These are phyloP conservation scores for Lineus longissimus DNA, from an alignment of 1,140 invertebrate genomes.

Conservation along the genomic window DNA sequence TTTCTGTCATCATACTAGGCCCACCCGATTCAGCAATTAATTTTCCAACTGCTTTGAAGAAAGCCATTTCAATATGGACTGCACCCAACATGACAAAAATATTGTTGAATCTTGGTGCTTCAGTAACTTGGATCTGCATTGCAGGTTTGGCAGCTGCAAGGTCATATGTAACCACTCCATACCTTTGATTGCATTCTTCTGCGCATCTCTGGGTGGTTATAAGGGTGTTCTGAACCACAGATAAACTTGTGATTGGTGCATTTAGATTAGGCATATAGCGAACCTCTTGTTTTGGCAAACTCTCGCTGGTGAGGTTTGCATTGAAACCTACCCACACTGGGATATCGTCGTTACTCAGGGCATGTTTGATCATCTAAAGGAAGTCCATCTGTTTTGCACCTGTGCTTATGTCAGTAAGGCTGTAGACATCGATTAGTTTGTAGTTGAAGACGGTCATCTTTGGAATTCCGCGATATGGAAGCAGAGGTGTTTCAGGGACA, in stretches of 20 bases:
- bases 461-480: too few relatives aligned
- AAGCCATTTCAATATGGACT: conserved; percentile 56
- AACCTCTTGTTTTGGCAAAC: conserved; percentile 11
- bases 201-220: conserved; percentile 31
- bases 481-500: too few relatives aligned
- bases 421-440: too few relatives aligned
- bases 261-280: conserved; percentile 16
- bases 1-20: conserved; percentile 49
- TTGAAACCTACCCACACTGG: conserved; percentile 2
- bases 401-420: too few relatives aligned
- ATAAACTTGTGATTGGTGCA: conserved; percentile 27
- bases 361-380: background rate
- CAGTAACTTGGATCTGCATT: conserved; percentile 43
- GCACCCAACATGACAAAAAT: conserved; percentile 55
- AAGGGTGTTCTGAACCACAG: conserved; percentile 49
- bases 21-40: conserved; percentile 52
- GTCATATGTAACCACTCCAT: conserved; percentile 46
- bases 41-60: conserved; percentile 55
- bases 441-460: too few relatives aligned
- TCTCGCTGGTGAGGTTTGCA: background rate
- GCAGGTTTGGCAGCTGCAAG: conserved; percentile 51
- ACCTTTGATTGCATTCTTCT: conserved; percentile 34
- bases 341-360: background rate
- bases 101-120: conserved; percentile 44
- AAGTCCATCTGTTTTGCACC: background rate